Evolutionary conservation across 2,888 invertebrate species (phyloP).

Genomic region (Troides aeacus): DNA sequence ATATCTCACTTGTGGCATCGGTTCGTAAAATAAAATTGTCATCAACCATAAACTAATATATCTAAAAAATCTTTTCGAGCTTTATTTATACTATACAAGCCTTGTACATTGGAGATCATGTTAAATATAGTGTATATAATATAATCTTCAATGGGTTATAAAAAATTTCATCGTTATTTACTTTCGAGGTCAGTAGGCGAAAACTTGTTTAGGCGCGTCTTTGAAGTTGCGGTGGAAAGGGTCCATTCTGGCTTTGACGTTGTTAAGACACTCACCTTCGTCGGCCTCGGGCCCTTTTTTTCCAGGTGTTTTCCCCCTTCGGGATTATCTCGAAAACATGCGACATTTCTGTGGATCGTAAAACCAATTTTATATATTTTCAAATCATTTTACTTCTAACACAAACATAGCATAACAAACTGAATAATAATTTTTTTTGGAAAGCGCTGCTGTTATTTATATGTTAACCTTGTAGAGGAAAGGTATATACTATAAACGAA

Average conservation of each 20-base stretch:
- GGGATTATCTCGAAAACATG: neutral
- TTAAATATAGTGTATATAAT: too few species aligned
- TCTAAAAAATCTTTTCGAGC: too few species aligned
- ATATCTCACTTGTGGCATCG: too few species aligned
- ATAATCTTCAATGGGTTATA: neutral
- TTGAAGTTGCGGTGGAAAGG: conserved; percentile 17
- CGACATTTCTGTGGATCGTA: too few species aligned
- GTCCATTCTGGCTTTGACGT: conserved; percentile 9
- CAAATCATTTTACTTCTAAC: neutral
- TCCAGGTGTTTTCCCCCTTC: conserved; percentile 8
- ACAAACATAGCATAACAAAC: neutral
- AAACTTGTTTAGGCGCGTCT: conserved; percentile 14
- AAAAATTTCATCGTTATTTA: conserved; percentile 11
- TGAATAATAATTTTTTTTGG: too few species aligned
- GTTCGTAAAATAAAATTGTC: too few species aligned
- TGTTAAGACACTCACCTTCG: conserved; percentile 8
- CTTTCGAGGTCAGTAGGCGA: conserved; percentile 12
- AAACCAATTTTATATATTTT: neutral
- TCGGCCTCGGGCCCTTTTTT: neutral
- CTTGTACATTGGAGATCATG: too few species aligned
- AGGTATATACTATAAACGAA: too few species aligned
- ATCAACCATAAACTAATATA: too few species aligned
- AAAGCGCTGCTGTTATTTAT: too few species aligned
- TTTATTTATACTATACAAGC: too few species aligned
- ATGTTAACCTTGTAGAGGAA: too few species aligned